phyloP scores from a whole-genome alignment of 2,888 invertebrate species.

The Trachelus stipa region DNA sequence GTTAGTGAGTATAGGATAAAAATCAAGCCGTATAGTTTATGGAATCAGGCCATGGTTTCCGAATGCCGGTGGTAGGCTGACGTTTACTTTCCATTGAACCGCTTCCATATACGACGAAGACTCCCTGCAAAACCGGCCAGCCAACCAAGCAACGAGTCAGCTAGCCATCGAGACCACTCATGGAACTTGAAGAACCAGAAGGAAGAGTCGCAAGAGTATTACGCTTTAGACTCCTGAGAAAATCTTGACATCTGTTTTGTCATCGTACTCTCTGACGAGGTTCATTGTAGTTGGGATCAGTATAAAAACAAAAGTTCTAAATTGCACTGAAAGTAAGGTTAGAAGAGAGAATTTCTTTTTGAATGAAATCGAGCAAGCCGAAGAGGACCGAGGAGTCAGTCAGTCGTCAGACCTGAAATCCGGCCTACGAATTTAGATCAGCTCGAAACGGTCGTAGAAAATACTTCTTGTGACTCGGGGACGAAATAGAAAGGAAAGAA shows the following conservation, averaged over 20 bases:
- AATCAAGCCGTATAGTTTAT: constrained; percentile 6
- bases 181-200: too few relatives aligned
- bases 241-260: too few relatives aligned
- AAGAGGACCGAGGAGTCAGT: not conserved
- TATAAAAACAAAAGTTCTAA: too few relatives aligned
- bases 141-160: too few relatives aligned
- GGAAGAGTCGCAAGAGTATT: too few relatives aligned
- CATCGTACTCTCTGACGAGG: too few relatives aligned
- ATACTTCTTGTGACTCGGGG: constrained; percentile 20
- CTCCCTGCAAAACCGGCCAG: constrained; percentile 2
- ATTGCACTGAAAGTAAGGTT: too few relatives aligned
- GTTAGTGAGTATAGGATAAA: too few relatives aligned
- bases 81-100: constrained; percentile 48
- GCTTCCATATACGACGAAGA: not conserved
- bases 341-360: not conserved
- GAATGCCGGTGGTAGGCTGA: constrained; percentile 6
- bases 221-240: too few relatives aligned
- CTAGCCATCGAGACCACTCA: too few relatives aligned
- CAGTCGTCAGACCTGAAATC: constrained; percentile 60
- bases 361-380: constrained; percentile 9
- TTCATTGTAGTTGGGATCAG: too few relatives aligned
- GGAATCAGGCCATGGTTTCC: constrained; percentile 49
- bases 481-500: too few relatives aligned
- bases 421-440: constrained; percentile 56
- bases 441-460: constrained; percentile 30